Base-by-base conservation (phyloP, 2,113 vertebrate genomes). In the Corvus moneduloides region DNA sequence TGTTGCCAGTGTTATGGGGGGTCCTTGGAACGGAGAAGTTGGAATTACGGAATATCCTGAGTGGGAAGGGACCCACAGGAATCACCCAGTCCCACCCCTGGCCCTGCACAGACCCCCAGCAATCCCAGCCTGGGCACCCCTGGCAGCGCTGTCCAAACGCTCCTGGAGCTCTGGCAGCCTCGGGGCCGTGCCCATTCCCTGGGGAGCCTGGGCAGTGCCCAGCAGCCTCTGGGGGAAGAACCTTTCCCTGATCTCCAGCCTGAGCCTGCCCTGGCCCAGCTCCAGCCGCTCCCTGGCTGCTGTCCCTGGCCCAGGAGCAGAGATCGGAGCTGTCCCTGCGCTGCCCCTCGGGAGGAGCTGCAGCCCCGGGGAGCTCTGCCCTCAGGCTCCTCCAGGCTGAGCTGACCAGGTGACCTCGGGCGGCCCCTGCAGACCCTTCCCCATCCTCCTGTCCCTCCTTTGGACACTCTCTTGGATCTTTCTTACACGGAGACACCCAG, bases 1-100 rank as follows among this genome's bases (percentile, higher is more conserved):
- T 58, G 10, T 28, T 63, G 68, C 28, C 55, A 39, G 58, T 0
- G 0, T 46, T 35, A 19, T 1, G 2, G 56, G 44, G 88, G 24
- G 26, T 12, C 21, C 28, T 43, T 23, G 64, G 63, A 16, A 30
- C 5, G 24, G 8, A 37, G 43, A 55, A 75, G 16, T 51, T 66
- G 27, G 44, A 86, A 52, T 22, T 1, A 2, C 2, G 4, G 51
- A 56, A 84, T 24, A 1, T 13, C 35, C 61, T 41, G 69, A 49
- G 23, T 1, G 1, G 51, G 9, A 15, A n/a, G n/a, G n/a, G n/a
- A n/a, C n/a, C n/a, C n/a, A n/a, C n/a, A n/a, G n/a, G n/a, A n/a
- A n/a, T n/a, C n/a, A n/a, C n/a, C n/a, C n/a, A n/a, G n/a, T n/a
- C n/a, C n/a, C n/a, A n/a, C 0, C 44, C 41, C 63, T 19, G 24